Percentiles rank a stretch among this genome's conserved stretches.
Conservation (phyloP, 2,888 invertebrate species). For the Anodontia alba region DNA sequence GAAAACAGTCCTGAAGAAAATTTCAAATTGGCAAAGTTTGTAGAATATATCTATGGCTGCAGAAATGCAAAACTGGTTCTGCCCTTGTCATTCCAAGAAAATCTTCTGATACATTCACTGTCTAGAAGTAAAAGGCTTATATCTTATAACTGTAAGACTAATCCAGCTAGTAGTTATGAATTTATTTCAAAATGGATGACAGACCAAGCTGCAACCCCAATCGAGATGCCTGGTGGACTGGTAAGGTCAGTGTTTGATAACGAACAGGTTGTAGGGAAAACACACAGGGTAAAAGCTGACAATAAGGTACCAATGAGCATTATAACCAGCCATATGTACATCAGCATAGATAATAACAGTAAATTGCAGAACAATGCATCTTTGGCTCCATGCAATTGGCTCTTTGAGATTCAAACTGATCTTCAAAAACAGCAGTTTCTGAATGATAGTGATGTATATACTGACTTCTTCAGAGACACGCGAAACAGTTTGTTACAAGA, state of each 20-base stretch:
- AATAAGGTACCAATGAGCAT: slow-evolving; percentile 34
- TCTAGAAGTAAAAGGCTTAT: slow-evolving; percentile 33
- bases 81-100: slow-evolving; percentile 28
- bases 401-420: too few species aligned
- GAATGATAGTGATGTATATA: too few species aligned
- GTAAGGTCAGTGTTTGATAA: slow-evolving; percentile 39
- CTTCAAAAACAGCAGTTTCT: too few species aligned
- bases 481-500: too few species aligned
- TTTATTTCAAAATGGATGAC: slow-evolving; percentile 27
- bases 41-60: slow-evolving; percentile 25
- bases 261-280: slow-evolving; percentile 42
- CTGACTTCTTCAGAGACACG: too few species aligned
- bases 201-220: slow-evolving; percentile 17
- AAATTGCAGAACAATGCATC: slow-evolving; percentile 24
- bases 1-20: background rate
- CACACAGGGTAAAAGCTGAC: slow-evolving; percentile 28
- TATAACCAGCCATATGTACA: slow-evolving; percentile 28
- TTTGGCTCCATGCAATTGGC: too few species aligned
- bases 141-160: slow-evolving; percentile 25
- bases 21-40: background rate
- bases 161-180: slow-evolving; percentile 23
- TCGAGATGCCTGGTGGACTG: slow-evolving; percentile 25
- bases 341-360: slow-evolving; percentile 26
- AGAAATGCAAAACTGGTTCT: slow-evolving; percentile 37
- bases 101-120: slow-evolving; percentile 28